Percentiles rank a stretch among this genome's conserved stretches.
phyloP scores from a whole-genome alignment of 2,113 vertebrate genomes.

The Macaca nemestrina region DNA sequence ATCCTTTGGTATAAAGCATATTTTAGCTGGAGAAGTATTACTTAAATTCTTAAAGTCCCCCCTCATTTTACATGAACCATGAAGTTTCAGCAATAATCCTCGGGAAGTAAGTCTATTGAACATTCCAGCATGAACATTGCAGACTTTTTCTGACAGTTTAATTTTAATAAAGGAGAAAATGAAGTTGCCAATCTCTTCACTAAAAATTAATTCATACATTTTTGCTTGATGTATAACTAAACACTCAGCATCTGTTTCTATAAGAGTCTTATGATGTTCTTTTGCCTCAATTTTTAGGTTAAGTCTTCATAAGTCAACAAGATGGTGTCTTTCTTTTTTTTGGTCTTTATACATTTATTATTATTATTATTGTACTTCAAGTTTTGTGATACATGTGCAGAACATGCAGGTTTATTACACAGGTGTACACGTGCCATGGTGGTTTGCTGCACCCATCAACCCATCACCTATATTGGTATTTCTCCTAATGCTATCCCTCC shows the following conservation, averaged over 20 bases:
- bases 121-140: background rate
- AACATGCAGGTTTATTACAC: no score
- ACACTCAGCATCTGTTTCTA: background rate
- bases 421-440: no score
- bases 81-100: conserved; percentile 28
- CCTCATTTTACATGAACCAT: background rate
- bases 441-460: no score
- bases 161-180: conserved; percentile 57
- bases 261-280: background rate
- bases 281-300: background rate
- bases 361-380: no score
- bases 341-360: no score
- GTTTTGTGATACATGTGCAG: no score
- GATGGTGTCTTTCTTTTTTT: background rate
- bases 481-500: no score
- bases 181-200: background rate
- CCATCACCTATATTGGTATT: no score
- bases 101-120: background rate
- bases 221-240: conserved; percentile 5
- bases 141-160: conserved; percentile 55
- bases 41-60: conserved; percentile 6
- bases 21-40: background rate
- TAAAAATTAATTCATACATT: conserved; percentile 14
- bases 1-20: background rate
- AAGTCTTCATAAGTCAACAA: background rate